Base-by-base conservation (phyloP, 2,797 vertebrate species). In the Gymnodraco acuticeps region DNA sequence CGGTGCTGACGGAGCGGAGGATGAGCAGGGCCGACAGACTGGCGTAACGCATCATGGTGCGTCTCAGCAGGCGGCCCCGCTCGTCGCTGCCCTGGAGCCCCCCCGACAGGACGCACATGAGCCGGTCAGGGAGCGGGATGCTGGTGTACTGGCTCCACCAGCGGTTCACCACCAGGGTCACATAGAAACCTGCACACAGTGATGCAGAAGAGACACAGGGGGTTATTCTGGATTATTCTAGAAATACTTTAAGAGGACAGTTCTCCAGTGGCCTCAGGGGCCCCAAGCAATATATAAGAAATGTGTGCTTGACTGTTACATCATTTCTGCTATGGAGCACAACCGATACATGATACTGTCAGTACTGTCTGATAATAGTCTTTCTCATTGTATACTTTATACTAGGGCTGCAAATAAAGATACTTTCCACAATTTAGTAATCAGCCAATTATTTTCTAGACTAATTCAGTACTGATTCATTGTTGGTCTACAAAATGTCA, bases 101-200 rank as follows among this genome's bases (percentile, higher is more conserved):
- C 13, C 95, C 96, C 0, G 93, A 96, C 75, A 97, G 94, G 3
- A 93, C 70, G 16, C 96, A 95, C 96, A 97, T 97, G 50, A 98
- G 94, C 59, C 94, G 70, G 64, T 97, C 96, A 0, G 97, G 96
- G 3, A 96, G 88, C 0, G 97, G 97, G 89, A 97, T 96, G 84
- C 92, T 94, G 5, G 93, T 95, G 89, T 97, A 98, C 90, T 98
- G 97, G 63, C 83, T 96, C 97, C 96, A 97, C 96, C 97, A 98
- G 4, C 97, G 96, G 89, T 97, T 96, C 89, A 98, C 96, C 83
- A 97, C 96, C 82, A 98, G 88, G 1, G 95, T 97, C 85, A 98
- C 96, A 6, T 97, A 98, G 88, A 98, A 98, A 69, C 97, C 97
- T 97, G 91, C 2, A 2, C 46, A 43, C 42, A 60, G 59, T 4